phyloP scores from a whole-genome alignment of 2,113 vertebrate species.

The Phoenicopterus ruber region DNA sequence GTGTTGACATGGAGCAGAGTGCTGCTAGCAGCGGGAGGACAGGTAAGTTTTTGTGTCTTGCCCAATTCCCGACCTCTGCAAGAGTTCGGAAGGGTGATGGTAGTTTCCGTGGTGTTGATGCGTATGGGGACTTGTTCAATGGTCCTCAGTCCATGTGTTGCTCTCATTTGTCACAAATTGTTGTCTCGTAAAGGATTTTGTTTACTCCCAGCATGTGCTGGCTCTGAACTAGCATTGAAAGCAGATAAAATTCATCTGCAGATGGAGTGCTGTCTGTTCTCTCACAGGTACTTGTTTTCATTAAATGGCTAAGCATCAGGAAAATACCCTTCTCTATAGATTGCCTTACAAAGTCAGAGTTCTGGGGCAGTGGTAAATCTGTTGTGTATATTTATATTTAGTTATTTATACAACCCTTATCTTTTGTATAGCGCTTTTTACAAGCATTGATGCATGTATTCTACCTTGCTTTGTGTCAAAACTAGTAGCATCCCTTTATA shows the following conservation, averaged over 20 bases:
- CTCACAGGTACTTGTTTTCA: background rate
- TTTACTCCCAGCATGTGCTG: conserved; percentile 31
- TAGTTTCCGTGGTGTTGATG: background rate
- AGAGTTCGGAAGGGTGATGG: background rate
- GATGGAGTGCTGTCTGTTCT: conserved; percentile 26
- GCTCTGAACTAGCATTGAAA: conserved; percentile 9
- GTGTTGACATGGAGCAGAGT: background rate
- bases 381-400: background rate
- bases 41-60: background rate
- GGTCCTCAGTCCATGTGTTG: background rate
- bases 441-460: background rate
- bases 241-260: conserved; percentile 34
- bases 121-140: background rate
- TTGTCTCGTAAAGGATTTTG: conserved; percentile 6
- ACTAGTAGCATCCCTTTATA: background rate
- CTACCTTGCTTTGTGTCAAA: background rate
- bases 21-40: background rate
- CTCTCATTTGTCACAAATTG: conserved; percentile 8
- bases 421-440: background rate
- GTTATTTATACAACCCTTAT: background rate
- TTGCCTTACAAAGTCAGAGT: background rate
- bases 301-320: background rate
- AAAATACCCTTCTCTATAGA: background rate
- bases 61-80: background rate
- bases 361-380: background rate